Evolutionary conservation across 2,113 vertebrate genomes (phyloP).

Genomic region (Arizona elegans): DNA sequence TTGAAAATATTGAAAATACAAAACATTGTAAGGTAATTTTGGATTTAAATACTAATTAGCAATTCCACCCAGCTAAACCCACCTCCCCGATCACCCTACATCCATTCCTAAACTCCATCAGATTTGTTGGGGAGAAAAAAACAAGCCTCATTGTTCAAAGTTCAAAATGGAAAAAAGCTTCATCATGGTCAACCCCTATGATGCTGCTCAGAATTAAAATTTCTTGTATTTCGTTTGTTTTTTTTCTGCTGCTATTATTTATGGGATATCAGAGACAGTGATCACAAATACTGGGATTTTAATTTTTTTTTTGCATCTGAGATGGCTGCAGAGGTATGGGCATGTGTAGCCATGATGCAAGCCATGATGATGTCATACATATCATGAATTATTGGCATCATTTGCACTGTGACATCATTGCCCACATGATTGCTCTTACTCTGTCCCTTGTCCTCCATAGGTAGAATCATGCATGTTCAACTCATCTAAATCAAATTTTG

Average conservation of each 20-base stretch:
- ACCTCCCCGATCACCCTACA: neutral
- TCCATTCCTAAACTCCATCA: neutral
- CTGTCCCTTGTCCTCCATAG: neutral
- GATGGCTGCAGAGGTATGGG: neutral
- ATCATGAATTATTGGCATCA: neutral
- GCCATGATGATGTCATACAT: neutral
- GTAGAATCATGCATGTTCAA: neutral
- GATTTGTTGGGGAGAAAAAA: neutral
- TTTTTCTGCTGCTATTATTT: neutral
- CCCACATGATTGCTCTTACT: neutral
- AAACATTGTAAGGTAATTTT: neutral
- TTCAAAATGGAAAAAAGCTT: neutral
- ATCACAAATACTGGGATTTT: neutral
- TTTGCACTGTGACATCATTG: neutral
- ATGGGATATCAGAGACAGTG: neutral
- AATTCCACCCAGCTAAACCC: neutral
- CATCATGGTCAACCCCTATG: neutral
- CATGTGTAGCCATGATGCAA: neutral
- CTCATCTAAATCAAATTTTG: neutral
- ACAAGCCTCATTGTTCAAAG: neutral
- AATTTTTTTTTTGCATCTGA: neutral
- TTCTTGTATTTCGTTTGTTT: neutral
- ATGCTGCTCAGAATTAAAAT: neutral
- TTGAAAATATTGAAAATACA: neutral
- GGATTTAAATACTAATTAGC: neutral